These are phyloP conservation scores for Eristalinus sepulchralis DNA, from an alignment of 2,888 invertebrate species.

Conservation along the genomic window DNA sequence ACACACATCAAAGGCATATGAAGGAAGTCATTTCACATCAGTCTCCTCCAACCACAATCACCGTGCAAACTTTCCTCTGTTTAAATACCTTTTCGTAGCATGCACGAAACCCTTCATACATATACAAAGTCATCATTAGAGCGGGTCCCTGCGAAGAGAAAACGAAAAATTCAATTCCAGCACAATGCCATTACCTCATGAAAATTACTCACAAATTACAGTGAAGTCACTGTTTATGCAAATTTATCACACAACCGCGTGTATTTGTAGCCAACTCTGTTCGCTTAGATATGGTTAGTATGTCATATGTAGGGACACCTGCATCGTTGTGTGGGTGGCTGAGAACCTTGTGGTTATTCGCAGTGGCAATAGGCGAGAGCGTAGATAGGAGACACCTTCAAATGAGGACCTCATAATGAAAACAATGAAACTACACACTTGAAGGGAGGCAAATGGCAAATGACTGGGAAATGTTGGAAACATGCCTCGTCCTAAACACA, in stretches of 20 bases:
- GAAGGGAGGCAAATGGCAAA: background rate
- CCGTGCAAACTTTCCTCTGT: background rate
- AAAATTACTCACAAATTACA: conserved; percentile 20
- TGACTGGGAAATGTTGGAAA: background rate
- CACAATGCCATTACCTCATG: conserved; percentile 17
- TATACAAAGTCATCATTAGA: background rate
- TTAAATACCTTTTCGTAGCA: background rate
- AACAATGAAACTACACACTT: conserved; percentile 2
- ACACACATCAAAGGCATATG: conserved; percentile 9
- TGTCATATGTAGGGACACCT: background rate
- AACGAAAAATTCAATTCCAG: conserved; percentile 18
- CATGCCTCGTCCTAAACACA: background rate
- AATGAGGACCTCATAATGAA: background rate
- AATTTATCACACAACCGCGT: conserved; percentile 48
- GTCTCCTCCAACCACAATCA: background rate
- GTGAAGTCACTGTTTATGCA: conserved; percentile 24
- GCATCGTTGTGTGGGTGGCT: background rate
- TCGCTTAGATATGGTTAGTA: background rate
- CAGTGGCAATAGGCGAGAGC: background rate
- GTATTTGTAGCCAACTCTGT: conserved; percentile 8
- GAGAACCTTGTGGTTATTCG: too few species aligned
- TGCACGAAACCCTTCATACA: background rate
- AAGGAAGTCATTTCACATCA: conserved; percentile 10
- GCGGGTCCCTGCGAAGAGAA: background rate
- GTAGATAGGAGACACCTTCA: conserved; percentile 2